Percentiles rank a stretch among this genome's conserved stretches.
These are phyloP conservation scores for Scaptodrosophila lebanonensis DNA, from an alignment of 1,140 invertebrate genomes.

Conservation along the genomic window DNA sequence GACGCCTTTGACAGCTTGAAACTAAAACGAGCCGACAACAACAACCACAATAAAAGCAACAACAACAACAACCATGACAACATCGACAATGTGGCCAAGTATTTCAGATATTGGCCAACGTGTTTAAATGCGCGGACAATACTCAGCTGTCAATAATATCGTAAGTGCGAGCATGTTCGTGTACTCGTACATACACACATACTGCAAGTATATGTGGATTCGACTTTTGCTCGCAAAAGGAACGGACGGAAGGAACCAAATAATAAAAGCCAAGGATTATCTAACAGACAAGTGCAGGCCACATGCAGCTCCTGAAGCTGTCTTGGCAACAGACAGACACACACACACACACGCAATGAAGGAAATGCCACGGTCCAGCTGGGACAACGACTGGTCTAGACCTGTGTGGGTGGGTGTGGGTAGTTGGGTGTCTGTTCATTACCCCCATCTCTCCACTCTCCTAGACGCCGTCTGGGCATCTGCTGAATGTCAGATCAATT, in stretches of 20 bases:
- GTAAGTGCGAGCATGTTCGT: too few relatives aligned
- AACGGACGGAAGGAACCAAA: too few relatives aligned
- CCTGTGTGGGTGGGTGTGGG: too few relatives aligned
- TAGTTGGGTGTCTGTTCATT: too few relatives aligned
- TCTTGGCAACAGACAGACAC: too few relatives aligned
- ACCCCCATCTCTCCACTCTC: too few relatives aligned
- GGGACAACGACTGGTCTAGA: too few relatives aligned
- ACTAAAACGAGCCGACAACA: conserved; percentile 48
- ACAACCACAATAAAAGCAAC: conserved; percentile 12
- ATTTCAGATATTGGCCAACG: conserved; percentile 52
- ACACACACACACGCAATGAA: too few relatives aligned
- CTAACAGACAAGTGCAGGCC: not conserved
- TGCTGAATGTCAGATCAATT: too few relatives aligned
- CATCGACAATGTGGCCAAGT: conserved; percentile 31
- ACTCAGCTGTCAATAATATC: conserved; percentile 72
- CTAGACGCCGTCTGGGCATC: too few relatives aligned
- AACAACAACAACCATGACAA: conserved; percentile 29
- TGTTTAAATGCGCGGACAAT: conserved; percentile 65
- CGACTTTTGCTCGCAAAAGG: not conserved
- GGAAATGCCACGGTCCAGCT: too few relatives aligned
- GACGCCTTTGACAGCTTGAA: conserved; percentile 67
- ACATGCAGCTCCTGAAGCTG: not conserved
- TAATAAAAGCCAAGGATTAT: conserved; percentile 1
- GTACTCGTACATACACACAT: conserved; percentile 9
- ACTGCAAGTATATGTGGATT: not conserved